Percentiles rank a stretch among this genome's conserved stretches.
Evolutionary conservation across 2,888 invertebrate genomes (phyloP).

Genomic region (Toxonevra muliebris): DNA sequence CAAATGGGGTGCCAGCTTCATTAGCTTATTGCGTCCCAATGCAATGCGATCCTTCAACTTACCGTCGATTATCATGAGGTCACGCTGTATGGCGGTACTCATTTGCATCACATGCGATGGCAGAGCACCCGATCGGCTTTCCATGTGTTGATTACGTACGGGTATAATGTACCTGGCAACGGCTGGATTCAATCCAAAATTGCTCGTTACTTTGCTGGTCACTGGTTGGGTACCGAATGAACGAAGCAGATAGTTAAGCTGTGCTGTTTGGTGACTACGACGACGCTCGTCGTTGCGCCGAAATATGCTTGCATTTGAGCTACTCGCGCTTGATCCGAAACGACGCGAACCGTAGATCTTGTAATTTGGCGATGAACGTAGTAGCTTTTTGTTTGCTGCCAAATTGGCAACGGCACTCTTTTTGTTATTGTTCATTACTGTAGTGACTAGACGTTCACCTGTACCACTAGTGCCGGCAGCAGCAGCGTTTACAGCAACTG

Average conservation of each 20-base stretch:
- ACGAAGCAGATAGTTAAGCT: conserved; percentile 36
- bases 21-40: conserved; percentile 9
- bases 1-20: background rate
- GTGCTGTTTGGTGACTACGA: conserved; percentile 29
- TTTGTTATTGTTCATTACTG: background rate
- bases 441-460: conserved; percentile 15
- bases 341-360: conserved; percentile 46
- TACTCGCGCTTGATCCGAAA: conserved; percentile 45
- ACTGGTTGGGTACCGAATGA: conserved; percentile 32
- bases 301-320: conserved; percentile 43
- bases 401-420: conserved; percentile 18
- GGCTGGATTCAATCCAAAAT: conserved; percentile 3
- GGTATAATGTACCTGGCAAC: conserved; percentile 36
- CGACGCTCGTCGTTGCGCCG: conserved; percentile 41
- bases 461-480: background rate
- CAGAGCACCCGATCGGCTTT: conserved; percentile 27
- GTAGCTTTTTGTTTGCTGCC: conserved; percentile 33
- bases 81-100: conserved; percentile 37
- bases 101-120: conserved; percentile 36
- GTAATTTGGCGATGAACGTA: conserved; percentile 42
- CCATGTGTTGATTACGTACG: conserved; percentile 40
- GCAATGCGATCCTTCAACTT: conserved; percentile 35
- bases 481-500: background rate
- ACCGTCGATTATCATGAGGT: conserved; percentile 40
- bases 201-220: background rate